Evolutionary conservation across 2,797 vertebrate genomes (phyloP).

Genomic region (Alfaro cultratus): DNA sequence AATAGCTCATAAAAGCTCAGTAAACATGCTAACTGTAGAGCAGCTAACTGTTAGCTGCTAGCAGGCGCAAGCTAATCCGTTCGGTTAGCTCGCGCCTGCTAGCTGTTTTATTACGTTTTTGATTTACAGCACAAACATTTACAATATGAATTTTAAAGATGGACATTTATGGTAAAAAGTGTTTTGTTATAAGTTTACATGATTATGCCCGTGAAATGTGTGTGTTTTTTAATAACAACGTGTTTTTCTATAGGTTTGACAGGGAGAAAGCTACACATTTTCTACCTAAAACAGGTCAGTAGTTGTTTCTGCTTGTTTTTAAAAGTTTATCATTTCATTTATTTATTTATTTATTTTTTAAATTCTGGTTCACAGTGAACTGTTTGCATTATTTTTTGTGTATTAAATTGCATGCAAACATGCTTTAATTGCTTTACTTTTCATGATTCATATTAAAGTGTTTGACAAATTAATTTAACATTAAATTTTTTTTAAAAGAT

Average conservation of each 20-base stretch:
- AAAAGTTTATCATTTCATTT: neutral
- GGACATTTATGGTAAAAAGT: neutral
- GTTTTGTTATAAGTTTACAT: neutral
- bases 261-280: neutral
- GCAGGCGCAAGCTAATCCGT: neutral
- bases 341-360: neutral
- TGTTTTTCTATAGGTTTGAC: neutral
- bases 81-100: neutral
- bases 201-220: neutral
- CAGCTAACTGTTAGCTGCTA: neutral
- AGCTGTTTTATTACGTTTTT: neutral
- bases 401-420: neutral
- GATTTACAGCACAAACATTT: neutral
- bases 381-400: neutral
- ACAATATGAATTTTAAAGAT: neutral
- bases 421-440: neutral
- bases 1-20: neutral
- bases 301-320: neutral
- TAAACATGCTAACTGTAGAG: neutral
- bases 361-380: neutral
- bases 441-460: neutral
- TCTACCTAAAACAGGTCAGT: neutral
- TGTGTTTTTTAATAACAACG: neutral
- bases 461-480: neutral
- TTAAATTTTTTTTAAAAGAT: neutral